A percentile compares a stretch with the other conserved stretches of the same genome.
Conservation (phyloP, 2,888 invertebrate species). For the Choreutis nemorana region DNA sequence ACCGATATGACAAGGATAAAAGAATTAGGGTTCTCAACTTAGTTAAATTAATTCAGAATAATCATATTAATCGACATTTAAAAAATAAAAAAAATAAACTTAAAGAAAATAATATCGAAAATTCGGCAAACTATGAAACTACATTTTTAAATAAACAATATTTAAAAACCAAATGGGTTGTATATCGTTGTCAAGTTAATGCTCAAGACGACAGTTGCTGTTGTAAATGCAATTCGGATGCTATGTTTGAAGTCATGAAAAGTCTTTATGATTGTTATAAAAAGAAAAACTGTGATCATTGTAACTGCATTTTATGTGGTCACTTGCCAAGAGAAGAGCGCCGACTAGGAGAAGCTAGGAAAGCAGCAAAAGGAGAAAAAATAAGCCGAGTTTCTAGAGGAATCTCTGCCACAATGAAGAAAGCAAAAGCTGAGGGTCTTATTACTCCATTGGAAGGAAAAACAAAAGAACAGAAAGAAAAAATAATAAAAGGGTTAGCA, state of each 20-base stretch:
- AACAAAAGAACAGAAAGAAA: constrained; percentile 15
- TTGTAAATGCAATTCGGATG: constrained; percentile 43
- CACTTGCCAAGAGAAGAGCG: constrained; percentile 23
- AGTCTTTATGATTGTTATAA: constrained; percentile 46
- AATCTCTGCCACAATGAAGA: too few relatives aligned
- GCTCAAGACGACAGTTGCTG: constrained; percentile 29
- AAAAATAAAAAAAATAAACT: too few relatives aligned
- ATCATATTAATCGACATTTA: too few relatives aligned
- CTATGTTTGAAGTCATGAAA: constrained; percentile 53
- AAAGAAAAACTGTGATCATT: constrained; percentile 39
- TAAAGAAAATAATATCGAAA: too few relatives aligned
- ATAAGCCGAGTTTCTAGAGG: constrained; percentile 8
- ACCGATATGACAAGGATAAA: too few relatives aligned
- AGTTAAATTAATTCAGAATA: too few relatives aligned
- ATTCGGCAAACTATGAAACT: too few relatives aligned
- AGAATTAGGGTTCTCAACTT: too few relatives aligned
- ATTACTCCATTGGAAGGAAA: constrained; percentile 11
- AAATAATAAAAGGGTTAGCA: constrained; percentile 11
- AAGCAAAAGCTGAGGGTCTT: constrained; percentile 6
- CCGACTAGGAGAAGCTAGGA: constrained; percentile 14
- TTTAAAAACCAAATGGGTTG: too few relatives aligned
- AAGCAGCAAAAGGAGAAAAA: constrained; percentile 4
- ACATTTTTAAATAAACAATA: too few relatives aligned
- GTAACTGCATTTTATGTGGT: constrained; percentile 39
- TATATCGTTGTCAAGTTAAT: constrained; percentile 29